phyloP scores from a whole-genome alignment of 2,797 vertebrate species.

The Neomorphus geoffroyi region DNA sequence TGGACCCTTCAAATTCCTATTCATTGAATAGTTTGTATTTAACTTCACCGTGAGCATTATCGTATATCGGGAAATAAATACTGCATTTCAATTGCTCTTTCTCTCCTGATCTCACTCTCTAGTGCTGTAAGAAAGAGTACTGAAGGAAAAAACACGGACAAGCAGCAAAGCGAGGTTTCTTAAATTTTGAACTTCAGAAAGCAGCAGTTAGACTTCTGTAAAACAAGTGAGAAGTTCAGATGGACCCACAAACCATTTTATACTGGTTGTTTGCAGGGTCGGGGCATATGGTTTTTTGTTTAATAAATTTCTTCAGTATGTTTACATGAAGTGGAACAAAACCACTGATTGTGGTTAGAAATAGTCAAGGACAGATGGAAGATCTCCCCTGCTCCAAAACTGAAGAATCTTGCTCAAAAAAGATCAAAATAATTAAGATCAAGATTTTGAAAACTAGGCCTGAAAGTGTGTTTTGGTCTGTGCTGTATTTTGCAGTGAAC shows the following conservation, averaged over 20 bases:
- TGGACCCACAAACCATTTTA: not conserved
- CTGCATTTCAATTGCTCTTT: not conserved
- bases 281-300: accelerated
- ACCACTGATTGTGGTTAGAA: not conserved
- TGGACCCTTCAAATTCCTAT: not conserved
- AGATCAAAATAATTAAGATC: not conserved
- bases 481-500: not conserved
- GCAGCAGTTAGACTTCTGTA: not conserved
- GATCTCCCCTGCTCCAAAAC: not conserved
- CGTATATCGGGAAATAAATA: not conserved
- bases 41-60: not conserved
- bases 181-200: not conserved
- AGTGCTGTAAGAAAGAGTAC: not conserved
- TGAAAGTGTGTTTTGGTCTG: not conserved
- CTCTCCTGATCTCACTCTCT: not conserved
- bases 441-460: not conserved
- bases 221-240: not conserved
- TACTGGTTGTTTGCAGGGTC: accelerated
- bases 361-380: not conserved
- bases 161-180: not conserved
- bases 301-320: not conserved
- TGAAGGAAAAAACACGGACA: not conserved
- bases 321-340: not conserved
- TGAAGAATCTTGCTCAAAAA: not conserved
- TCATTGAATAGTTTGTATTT: not conserved